phyloP scores from a whole-genome alignment of 1,140 invertebrate genomes.

The Drosophila tani region DNA sequence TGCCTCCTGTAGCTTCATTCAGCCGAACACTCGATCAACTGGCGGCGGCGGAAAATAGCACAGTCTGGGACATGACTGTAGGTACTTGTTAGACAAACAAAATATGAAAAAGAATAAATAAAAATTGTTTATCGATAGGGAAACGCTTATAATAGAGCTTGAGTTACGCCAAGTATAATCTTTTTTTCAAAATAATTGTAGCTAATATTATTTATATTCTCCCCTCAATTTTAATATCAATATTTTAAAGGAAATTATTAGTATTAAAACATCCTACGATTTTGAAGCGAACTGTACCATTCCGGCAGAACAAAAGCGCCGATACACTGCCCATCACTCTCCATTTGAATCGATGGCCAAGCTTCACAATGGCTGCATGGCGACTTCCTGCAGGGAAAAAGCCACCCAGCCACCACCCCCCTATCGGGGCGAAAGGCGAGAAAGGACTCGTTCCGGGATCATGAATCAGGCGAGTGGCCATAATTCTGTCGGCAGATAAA shows the following conservation, averaged over 20 bases:
- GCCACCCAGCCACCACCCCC: slow-evolving; percentile 3
- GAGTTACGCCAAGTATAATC: no score
- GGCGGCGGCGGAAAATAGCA: neutral
- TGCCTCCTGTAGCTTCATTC: slow-evolving; percentile 18
- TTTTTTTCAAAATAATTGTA: no score
- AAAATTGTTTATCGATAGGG: no score
- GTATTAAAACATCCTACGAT: neutral
- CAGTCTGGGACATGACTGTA: slow-evolving; percentile 2
- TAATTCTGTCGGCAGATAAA: slow-evolving; percentile 82
- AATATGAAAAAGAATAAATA: neutral
- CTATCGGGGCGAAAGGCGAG: slow-evolving; percentile 3
- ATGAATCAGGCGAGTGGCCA: slow-evolving; percentile 75
- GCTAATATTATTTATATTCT: no score
- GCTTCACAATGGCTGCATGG: slow-evolving; percentile 44
- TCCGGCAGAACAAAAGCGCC: slow-evolving; percentile 19
- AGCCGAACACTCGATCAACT: slow-evolving; percentile 45
- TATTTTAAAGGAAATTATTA: neutral
- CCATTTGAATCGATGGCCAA: slow-evolving; percentile 57
- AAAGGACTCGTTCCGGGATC: slow-evolving; percentile 57
- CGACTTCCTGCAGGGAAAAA: slow-evolving; percentile 47
- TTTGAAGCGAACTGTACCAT: slow-evolving; percentile 7
- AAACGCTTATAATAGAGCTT: no score
- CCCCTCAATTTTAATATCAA: neutral
- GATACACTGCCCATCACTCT: slow-evolving; percentile 42
- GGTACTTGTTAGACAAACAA: neutral